phyloP scores from a whole-genome alignment of 1,140 invertebrate species.

The Halotydeus destructor region DNA sequence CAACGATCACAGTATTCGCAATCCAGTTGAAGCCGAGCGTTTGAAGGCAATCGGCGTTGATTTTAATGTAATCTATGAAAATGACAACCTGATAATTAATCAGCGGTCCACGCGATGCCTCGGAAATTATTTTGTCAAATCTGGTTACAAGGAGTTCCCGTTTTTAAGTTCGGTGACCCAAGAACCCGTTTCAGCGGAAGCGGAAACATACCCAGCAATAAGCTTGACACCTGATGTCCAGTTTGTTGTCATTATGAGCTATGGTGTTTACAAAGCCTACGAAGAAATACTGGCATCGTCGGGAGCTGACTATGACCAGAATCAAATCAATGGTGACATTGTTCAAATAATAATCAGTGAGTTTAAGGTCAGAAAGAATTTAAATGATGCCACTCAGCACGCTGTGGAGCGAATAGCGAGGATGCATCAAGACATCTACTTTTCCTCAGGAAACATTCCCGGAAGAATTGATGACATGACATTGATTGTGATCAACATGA shows the following conservation, averaged over 20 bases:
- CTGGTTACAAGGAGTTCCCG: slow-evolving; percentile 60
- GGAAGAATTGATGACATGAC: slow-evolving; percentile 54
- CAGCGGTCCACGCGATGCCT: slow-evolving; percentile 45
- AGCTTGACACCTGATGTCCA: slow-evolving; percentile 25
- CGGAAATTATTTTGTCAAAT: slow-evolving; percentile 73
- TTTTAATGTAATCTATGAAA: slow-evolving; percentile 36
- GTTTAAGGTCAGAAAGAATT: slow-evolving; percentile 53
- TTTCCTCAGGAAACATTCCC: slow-evolving; percentile 22
- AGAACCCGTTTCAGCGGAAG: slow-evolving; percentile 60
- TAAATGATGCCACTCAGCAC: slow-evolving; percentile 61
- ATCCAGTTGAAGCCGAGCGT: slow-evolving; percentile 57
- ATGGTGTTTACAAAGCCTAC: too few species aligned
- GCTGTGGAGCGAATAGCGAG: slow-evolving; percentile 63
- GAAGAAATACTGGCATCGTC: neutral
- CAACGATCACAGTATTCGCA: slow-evolving; percentile 56
- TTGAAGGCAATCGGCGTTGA: slow-evolving; percentile 47
- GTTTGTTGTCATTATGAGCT: too few species aligned
- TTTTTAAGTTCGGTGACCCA: slow-evolving; percentile 35
- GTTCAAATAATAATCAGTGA: slow-evolving; percentile 53
- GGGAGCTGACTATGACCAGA: slow-evolving; percentile 18
- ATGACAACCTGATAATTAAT: slow-evolving; percentile 26
- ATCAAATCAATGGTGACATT: slow-evolving; percentile 56
- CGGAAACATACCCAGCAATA: slow-evolving; percentile 64
- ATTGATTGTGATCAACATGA: slow-evolving; percentile 31
- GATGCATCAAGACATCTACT: slow-evolving; percentile 57